Evolutionary conservation across 2,113 vertebrate species (phyloP).

Genomic region (Bungarus multicinctus): DNA sequence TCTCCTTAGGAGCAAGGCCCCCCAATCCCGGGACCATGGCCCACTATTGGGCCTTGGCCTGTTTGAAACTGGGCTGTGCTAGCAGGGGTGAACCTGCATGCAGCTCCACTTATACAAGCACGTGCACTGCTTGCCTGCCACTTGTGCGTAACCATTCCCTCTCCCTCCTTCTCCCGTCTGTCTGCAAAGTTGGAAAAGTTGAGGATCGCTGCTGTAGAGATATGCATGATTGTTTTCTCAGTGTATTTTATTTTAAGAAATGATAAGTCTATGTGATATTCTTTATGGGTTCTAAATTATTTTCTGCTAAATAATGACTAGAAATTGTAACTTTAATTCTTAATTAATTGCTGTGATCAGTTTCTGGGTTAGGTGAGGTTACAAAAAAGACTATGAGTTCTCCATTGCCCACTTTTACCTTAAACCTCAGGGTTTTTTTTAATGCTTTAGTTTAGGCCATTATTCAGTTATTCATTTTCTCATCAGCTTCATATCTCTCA

Average conservation of each 20-base stretch:
- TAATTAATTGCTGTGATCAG: neutral
- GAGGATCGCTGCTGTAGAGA: neutral
- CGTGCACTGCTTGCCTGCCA: too few relatives aligned
- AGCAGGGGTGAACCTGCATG: too few relatives aligned
- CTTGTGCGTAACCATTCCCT: too few relatives aligned
- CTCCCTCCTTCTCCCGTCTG: too few relatives aligned
- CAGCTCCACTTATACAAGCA: too few relatives aligned
- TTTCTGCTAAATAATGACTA: neutral
- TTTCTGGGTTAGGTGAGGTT: neutral
- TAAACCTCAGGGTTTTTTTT: neutral
- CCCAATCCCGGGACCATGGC: too few relatives aligned
- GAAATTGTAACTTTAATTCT: neutral
- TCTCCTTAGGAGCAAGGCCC: too few relatives aligned
- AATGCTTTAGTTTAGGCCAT: neutral
- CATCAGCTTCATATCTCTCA: neutral
- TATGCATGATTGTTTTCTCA: neutral
- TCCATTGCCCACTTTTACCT: neutral
- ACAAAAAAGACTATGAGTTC: neutral
- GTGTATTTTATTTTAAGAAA: neutral
- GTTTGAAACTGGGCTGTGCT: too few relatives aligned
- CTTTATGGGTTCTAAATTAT: neutral
- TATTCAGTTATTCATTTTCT: neutral
- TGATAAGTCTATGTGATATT: neutral
- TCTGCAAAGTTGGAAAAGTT: too few relatives aligned
- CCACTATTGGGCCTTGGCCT: too few relatives aligned